These are phyloP conservation scores for Noctua comes DNA, from an alignment of 2,888 invertebrate species.

Conservation along the genomic window DNA sequence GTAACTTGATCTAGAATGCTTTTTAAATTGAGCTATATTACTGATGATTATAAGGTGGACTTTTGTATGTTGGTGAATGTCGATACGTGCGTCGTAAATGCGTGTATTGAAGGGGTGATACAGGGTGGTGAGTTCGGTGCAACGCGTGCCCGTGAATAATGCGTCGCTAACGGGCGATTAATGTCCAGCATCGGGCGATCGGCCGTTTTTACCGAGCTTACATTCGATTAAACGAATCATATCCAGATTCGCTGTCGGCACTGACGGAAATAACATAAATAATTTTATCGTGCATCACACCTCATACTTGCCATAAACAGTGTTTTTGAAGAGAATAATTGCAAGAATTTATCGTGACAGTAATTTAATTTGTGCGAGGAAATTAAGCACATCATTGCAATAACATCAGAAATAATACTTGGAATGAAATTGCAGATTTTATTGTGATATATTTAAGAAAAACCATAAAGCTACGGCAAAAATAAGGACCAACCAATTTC, in stretches of 20 bases:
- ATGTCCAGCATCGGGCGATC: conserved; percentile 82
- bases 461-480: neutral
- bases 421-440: neutral
- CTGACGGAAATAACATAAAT: conserved; percentile 48
- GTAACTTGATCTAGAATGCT: conserved; percentile 42
- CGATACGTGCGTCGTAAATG: conserved; percentile 60
- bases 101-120: conserved; percentile 76
- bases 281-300: conserved; percentile 41
- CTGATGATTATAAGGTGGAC: conserved; percentile 35
- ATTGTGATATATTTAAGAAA: neutral
- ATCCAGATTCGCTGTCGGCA: conserved; percentile 54
- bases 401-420: neutral
- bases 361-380: neutral
- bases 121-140: conserved; percentile 84
- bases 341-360: neutral
- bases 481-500: too few relatives aligned
- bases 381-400: neutral
- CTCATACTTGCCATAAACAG: conserved; percentile 14
- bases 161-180: conserved; percentile 89
- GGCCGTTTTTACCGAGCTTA: conserved; percentile 77
- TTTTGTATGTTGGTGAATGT: conserved; percentile 49
- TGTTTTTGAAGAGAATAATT: conserved; percentile 17
- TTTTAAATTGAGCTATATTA: conserved; percentile 55
- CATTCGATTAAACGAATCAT: conserved; percentile 68
- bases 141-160: conserved; percentile 90